A percentile compares a stretch with the other conserved stretches of the same genome.
Conservation (phyloP, 2,797 vertebrate genomes). For the Moxostoma hubbsi region DNA sequence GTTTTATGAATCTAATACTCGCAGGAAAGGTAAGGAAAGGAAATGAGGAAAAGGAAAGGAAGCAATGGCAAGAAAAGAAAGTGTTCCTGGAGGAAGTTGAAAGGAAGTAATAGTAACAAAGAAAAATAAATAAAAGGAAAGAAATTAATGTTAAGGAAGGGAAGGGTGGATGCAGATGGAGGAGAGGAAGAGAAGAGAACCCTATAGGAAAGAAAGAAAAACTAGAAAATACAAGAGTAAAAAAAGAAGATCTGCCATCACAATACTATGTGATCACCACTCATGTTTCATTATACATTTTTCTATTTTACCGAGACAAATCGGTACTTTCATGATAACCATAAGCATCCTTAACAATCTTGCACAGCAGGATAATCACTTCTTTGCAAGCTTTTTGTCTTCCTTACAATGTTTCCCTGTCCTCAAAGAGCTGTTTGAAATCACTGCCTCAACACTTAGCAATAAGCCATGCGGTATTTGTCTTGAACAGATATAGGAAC, state of each 20-base stretch:
- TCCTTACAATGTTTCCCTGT: constrained; percentile 27
- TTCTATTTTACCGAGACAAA: constrained; percentile 28
- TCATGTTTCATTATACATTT: constrained; percentile 27
- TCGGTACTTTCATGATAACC: constrained; percentile 7
- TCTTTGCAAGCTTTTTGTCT: constrained; percentile 21
- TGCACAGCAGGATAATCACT: constrained; percentile 45
- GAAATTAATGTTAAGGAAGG: no score
- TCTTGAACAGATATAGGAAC: constrained; percentile 21
- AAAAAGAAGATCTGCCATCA: background rate
- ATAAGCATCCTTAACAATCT: constrained; percentile 42
- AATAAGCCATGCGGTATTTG: constrained; percentile 24
- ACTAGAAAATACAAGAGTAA: background rate
- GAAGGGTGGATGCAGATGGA: no score
- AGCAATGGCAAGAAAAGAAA: background rate
- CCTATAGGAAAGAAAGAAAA: background rate
- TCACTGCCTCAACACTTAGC: constrained; percentile 25
- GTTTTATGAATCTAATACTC: constrained; percentile 4
- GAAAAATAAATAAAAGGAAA: no score
- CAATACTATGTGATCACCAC: background rate
- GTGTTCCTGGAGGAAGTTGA: no score
- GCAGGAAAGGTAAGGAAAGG: no score
- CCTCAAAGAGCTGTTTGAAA: constrained; percentile 41
- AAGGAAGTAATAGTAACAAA: background rate
- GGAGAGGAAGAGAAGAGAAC: background rate
- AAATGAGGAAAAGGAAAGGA: background rate